These are phyloP conservation scores for Ichneumoninae sp. DNA, from an alignment of 2,888 invertebrate species.

Conservation along the genomic window DNA sequence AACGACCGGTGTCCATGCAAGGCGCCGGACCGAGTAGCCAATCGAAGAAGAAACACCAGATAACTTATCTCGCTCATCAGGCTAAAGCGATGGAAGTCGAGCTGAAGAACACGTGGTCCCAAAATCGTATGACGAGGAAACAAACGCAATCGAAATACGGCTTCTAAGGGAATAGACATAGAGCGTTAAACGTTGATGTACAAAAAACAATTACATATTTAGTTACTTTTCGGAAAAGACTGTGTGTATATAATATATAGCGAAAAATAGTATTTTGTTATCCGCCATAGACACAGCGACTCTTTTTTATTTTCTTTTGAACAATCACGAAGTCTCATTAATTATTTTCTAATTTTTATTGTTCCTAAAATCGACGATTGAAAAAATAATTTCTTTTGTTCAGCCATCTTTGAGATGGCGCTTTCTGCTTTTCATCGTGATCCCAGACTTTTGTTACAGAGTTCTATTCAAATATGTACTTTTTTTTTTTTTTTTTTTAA, in stretches of 20 bases:
- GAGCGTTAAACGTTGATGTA: neutral
- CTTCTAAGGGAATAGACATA: conserved; percentile 87
- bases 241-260: neutral
- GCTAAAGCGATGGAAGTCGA: conserved; percentile 98
- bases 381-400: neutral
- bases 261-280: neutral
- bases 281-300: neutral
- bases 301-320: neutral
- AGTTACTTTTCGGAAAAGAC: conserved; percentile 1
- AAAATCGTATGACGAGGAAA: conserved; percentile 92
- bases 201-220: neutral
- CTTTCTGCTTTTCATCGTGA: neutral
- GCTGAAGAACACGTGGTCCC: conserved; percentile 97
- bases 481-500: neutral
- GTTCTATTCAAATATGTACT: conserved; percentile 1
- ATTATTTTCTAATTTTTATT: neutral
- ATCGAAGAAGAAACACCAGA: conserved; percentile 96
- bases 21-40: conserved; percentile 87
- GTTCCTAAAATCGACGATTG: neutral
- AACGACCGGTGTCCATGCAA: conserved; percentile 84
- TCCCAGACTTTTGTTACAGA: neutral
- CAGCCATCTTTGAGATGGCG: neutral
- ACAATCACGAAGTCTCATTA: neutral
- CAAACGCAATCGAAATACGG: conserved; percentile 98
- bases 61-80: conserved; percentile 96